These are phyloP conservation scores for Plectrocnemia conspersa DNA, from an alignment of 1,140 invertebrate genomes.

Conservation along the genomic window DNA sequence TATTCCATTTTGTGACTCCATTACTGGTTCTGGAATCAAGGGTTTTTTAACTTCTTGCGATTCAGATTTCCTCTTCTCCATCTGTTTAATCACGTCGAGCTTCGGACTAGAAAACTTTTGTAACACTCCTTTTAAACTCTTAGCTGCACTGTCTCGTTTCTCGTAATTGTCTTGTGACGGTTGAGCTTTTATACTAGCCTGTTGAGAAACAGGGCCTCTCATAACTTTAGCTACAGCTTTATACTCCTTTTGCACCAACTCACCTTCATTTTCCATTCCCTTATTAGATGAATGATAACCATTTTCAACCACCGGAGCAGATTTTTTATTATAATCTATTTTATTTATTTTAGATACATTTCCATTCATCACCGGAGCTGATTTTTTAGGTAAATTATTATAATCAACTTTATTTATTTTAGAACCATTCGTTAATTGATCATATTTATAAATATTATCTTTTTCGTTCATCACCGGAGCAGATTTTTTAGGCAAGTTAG, in stretches of 20 bases:
- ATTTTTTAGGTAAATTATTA: too few species aligned
- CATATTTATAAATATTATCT: too few species aligned
- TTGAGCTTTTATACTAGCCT: slow-evolving; percentile 53
- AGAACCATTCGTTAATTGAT: too few species aligned
- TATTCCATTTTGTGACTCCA: neutral
- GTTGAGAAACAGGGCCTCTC: slow-evolving; percentile 58
- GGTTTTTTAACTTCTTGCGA: slow-evolving; percentile 14
- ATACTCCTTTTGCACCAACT: slow-evolving; percentile 48
- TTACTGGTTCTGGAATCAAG: neutral
- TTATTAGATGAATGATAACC: too few species aligned
- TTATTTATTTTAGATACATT: too few species aligned
- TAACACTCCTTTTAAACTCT: slow-evolving; percentile 49
- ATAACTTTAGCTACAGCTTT: slow-evolving; percentile 60
- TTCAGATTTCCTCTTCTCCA: slow-evolving; percentile 39
- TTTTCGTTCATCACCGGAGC: too few species aligned
- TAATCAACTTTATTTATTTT: too few species aligned
- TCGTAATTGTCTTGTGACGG: slow-evolving; percentile 49
- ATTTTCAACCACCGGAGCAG: too few species aligned
- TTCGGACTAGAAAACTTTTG: slow-evolving; percentile 45
- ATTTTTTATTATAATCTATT: too few species aligned
- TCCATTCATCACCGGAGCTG: too few species aligned
- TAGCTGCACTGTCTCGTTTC: slow-evolving; percentile 47
- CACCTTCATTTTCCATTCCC: slow-evolving; percentile 7
- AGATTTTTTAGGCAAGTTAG: too few species aligned
- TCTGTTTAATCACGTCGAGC: slow-evolving; percentile 40